A percentile compares a stretch with the other conserved stretches of the same genome.
Conservation (phyloP, 2,888 invertebrate species). For the Sussaba pulchella region DNA sequence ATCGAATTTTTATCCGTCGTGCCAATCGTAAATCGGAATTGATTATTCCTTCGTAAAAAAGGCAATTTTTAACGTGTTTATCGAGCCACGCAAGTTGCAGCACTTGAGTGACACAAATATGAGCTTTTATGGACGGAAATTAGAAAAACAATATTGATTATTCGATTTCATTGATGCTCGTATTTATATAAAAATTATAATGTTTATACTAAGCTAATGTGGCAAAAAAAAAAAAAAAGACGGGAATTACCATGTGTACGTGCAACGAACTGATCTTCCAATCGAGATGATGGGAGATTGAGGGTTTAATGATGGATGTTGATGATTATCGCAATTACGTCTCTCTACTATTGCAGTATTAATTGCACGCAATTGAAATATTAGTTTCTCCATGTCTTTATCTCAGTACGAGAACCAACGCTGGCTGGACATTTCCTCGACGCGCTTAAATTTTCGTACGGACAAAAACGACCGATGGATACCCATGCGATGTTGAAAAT, state of each 20-base stretch:
- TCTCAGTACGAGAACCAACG: background rate
- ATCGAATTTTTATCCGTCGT: slow-evolving; percentile 41
- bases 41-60: slow-evolving; percentile 10
- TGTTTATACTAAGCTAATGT: slow-evolving; percentile 50
- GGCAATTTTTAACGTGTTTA: slow-evolving; percentile 14
- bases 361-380: slow-evolving; percentile 45
- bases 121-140: slow-evolving; percentile 6
- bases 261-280: slow-evolving; percentile 74
- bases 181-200: background rate
- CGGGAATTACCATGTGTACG: slow-evolving; percentile 57
- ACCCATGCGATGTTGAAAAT: slow-evolving; percentile 5
- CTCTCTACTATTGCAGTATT: slow-evolving; percentile 66
- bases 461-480: background rate
- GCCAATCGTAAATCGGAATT: slow-evolving; percentile 23
- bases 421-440: background rate
- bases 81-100: background rate
- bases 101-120: slow-evolving; percentile 5
- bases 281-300: slow-evolving; percentile 55
- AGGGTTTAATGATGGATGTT: slow-evolving; percentile 24
- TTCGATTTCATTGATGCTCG: slow-evolving; percentile 18
- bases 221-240: no score
- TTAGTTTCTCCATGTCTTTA: slow-evolving; percentile 8
- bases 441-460: background rate
- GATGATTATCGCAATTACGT: slow-evolving; percentile 28
- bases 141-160: background rate